Base-by-base conservation (phyloP, 2,797 vertebrate species). In the Sebastes oblongus region DNA sequence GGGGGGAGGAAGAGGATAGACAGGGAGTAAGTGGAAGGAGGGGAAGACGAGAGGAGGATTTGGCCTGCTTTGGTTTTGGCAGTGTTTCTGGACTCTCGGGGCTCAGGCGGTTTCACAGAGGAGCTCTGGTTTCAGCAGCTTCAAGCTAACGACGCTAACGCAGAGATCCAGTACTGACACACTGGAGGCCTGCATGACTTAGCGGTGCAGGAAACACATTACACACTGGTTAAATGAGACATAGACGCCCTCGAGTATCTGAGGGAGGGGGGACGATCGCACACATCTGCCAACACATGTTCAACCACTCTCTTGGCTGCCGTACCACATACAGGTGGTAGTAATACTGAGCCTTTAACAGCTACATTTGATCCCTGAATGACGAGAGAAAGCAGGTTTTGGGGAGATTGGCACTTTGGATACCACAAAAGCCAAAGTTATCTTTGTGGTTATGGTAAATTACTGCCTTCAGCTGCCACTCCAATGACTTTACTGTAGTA, bases 41-140 rank as follows among this genome's bases (percentile, higher is more conserved):
- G 68, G 75, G 69, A 78, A 73, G 82, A 78, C 18, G 72, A 85
- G 79, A 76, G 75, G 61, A 74, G 76, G 83, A 82, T 83, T 88
- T 86, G 88, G 87, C 85, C 70, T 56, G 77, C 76, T 87, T 74
- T 81, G 10, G 66, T 78, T 88, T 82, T 91, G 92, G 91, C 89
- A 75, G 60, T 12, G 66, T 72, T 75, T 65, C 42, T 60, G 79
- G 61, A 90, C 91, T 89, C 88, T 58, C 3, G 66, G 83, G 88
- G 65, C 59, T 83, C 75, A 13, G 81, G 25, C 60, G 76, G 80
- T 81, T 84, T 86, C 86, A 50, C 16, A 69, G 77, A 80, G 73
- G 56, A 72, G 88, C 88, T 92, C 89, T 1, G 81, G 84, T 93
- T 93, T 90, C 90, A 84, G 82, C 91, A 75, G 90, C 88, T 88